Base-by-base conservation (phyloP, 2,888 invertebrate genomes). In the Theodoxus fluviatilis region DNA sequence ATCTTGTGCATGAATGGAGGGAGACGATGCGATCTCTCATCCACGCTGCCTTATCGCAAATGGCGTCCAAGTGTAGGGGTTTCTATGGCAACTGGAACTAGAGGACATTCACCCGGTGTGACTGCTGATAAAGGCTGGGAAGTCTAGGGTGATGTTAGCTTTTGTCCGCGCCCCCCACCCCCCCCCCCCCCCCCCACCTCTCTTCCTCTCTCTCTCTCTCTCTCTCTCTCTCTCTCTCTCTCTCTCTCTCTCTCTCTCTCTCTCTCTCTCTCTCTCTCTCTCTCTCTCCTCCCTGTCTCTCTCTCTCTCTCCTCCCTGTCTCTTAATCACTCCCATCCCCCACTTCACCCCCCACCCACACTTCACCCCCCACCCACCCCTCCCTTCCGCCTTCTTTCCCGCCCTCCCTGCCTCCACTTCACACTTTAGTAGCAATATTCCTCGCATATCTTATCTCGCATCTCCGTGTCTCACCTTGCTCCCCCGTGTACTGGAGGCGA, bases 201-300 rank as follows among this genome's bases (percentile, higher is more conserved):
- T 35, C 6, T 43, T 31, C 66, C 66, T 2, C 2, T 15, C 28
- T 2, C 63, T n/a, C 12, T 2, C 37, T 37, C 2, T 18, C 6
- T 18, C 37, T 33, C 40, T 22, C 40, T 9, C 22, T 40, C 40
- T 61, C 61, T 61, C 35, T 31, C 40, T 7, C 43, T 22, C 65
- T 38, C 22, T 65, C 35, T 65, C 22, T 40, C 65, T 65, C 40
- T 65, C 65, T 65, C 65, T 65, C 12, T 65, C 65, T 65, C 9
- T 65, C 65, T 40, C 40, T 65, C 65, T 38, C 40, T 40, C 65
- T 40, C 43, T 40, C 43, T 65, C 65, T 43, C 65, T 65, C 65
- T 40, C 65, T 65, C 65, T 38, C 64, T 64, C 22, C 31, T 15
- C 6, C 6, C 7, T 15, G 25, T 28, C 18, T 43, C 25, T 43